Evolutionary conservation across 2,888 invertebrate genomes (phyloP), one percentile per base, ranked within the genome.

Genomic region (Oligia fasciuncula): DNA sequence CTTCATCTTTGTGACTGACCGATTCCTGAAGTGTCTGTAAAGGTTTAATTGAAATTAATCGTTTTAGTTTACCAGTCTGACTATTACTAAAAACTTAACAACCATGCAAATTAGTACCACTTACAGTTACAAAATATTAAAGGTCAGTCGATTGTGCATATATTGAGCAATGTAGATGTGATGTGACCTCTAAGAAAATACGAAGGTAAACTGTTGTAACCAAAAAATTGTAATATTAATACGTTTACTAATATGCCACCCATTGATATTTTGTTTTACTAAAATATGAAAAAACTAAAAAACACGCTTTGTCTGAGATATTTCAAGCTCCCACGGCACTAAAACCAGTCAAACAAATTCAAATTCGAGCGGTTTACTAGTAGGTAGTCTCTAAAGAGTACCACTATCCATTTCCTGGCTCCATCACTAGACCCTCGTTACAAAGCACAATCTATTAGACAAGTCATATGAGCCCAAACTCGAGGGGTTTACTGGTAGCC

Each of bases 101-200:
- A 57, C n/a, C 60, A 85, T 85, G 72, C 74, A 80, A 85, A 83
- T 83, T 46, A 74, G 13, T 65, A 71, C 80, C 69, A 51, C 73
- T 35, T 65, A 72, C 40, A 71, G 74, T 85, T 85, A 75, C 85
- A 80, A 85, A 76, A 85, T 75, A 77, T 67, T 49, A 75, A 76
- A 85, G 86, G 85, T 85, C 85, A 85, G 4, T 69, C 17, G 73
- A 68, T 74, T 76, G 80, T 75, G 83, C 73, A 67, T 19, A 76
- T 68, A 49, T 85, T 85, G 43, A 60, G 83, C 75, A 85, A 85
- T 17, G 8, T 35, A n/a, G n/a, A 65, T 65, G 35, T 49, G 49
- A 23, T 67, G 5, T 84, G 84, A 84, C 84, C 84, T 85, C 78
- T 74, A 6, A 69, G n/a, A 70, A 62, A 40, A 51, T 70, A 63